Evolutionary conservation across 1,140 invertebrate genomes (phyloP).

Genomic region (Drosophila fuyamai): DNA sequence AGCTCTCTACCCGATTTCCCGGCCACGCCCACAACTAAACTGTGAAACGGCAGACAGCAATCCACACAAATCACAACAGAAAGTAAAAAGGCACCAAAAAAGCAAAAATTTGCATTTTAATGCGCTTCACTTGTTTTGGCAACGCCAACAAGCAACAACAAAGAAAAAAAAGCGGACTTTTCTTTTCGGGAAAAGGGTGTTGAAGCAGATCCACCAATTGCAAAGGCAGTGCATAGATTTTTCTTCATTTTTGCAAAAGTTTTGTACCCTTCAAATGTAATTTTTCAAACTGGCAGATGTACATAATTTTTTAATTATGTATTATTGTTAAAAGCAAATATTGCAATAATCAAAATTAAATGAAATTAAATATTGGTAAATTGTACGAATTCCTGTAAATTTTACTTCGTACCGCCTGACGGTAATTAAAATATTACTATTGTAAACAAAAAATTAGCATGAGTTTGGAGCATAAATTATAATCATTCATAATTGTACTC

Average conservation of each 20-base stretch:
- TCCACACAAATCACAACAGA: constrained; percentile 70
- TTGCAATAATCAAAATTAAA: too few species aligned
- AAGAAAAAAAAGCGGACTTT: constrained; percentile 19
- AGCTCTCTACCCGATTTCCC: constrained; percentile 22
- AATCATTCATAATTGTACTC: too few species aligned
- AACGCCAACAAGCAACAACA: constrained; percentile 40
- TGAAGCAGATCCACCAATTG: constrained; percentile 7
- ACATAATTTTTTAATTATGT: background rate
- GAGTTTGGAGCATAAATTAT: too few species aligned
- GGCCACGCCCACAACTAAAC: constrained; percentile 77
- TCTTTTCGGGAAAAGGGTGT: constrained; percentile 1
- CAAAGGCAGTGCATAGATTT: constrained; percentile 20
- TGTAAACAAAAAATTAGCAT: too few species aligned
- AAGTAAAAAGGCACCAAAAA: constrained; percentile 43
- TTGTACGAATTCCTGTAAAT: too few species aligned
- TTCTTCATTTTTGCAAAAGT: background rate
- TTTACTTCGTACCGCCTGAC: too few species aligned
- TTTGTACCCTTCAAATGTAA: background rate
- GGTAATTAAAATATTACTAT: too few species aligned
- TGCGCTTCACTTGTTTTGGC: constrained; percentile 79
- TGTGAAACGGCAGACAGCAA: constrained; percentile 54
- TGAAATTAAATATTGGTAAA: too few species aligned
- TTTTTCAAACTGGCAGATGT: background rate
- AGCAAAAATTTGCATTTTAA: constrained; percentile 78
- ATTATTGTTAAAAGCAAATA: background rate